Evolutionary conservation across 1,140 invertebrate genomes (phyloP), one percentile per base, ranked within the genome.

Genomic region (Trachymyrmex cornetzi): DNA sequence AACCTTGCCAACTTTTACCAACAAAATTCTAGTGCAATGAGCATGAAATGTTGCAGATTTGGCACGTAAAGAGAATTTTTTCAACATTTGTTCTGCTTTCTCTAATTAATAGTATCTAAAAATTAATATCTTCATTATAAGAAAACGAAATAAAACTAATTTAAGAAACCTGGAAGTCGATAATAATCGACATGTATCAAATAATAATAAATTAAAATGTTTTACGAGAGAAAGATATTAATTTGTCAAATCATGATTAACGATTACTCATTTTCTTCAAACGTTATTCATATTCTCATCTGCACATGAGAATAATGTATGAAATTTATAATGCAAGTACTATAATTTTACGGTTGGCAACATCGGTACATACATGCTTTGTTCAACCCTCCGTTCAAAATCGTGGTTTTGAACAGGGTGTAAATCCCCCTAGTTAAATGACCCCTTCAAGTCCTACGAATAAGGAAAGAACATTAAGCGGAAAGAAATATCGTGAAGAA

Each of bases 301-400:
- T 14, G 6, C 27, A 71, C 19, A 14, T 2, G 64, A 27, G 12
- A 74, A 14, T 72, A 82, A 14, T 57, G 53, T 38, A 14, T 53
- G 38, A 74, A 59, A 82, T 82, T 82, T 74, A 48, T 57, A 12
- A 14, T 27, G 16, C 44, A 59, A 24, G 24, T 82, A n/a, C 5
- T 4, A 59, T 82, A 82, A 74, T 82, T 50, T 14, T 74, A 61
- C 16, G 24, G 38, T 82, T 74, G 67, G 67, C 24, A 82, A 74
- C 19, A 38, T 14, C 27, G 84, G 34, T 91, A 87, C 67, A 55
- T 50, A 53, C 64, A 67, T 61, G 72, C 87, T 74, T 84, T 69
- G 66, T 84, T 87, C 87, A 64, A 77, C 87, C 90, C 85, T 64
- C 86, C 77, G 69, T 34, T 24, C 67, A 77, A 66, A 38, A 74